Base-by-base conservation (phyloP, 35 echinoderm and acorn worm species). In the Apostichopus californicus region DNA sequence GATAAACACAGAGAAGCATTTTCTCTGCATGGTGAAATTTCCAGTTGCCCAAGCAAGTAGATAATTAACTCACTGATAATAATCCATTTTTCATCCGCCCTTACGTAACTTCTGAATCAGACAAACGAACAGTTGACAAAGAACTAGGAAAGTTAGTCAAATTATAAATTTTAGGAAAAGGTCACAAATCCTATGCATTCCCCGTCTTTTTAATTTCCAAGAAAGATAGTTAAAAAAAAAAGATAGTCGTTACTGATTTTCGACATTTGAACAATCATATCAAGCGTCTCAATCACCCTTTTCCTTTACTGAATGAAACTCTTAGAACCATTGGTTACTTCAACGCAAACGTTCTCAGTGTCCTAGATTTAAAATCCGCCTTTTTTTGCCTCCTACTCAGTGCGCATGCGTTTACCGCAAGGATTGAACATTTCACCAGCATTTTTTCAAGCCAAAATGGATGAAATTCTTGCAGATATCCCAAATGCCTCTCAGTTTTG, bases 211-310 rank as follows among this genome's bases (percentile, higher is more conserved):
- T 89, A 11, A 23, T 93, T 75, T 13, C 84, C 10, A 93, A 93
- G 55, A 93, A 93, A 71, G 73, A 64, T 54, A 89, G 34, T 8
- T n/a, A n/a, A n/a, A 26, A 12, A 8, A 72, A 93, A 21, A 93
- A 93, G 60, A 56, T 85, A 57, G 92, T 93, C 14, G 83, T 93
- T 66, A 89, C 73, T 10, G 92, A 93, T 63, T 93, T 89, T 79
- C 92, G 92, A 6, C 56, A 90, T 46, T 20, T 93, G 8, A 93
- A 93, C 64, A 68, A 56, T n/a, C 17, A 60, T 9, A 93, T 93
- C 72, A 93, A 75, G 87, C 6, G 92, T 23, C 61, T 77, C 65
- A 93, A 87, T 71, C 92, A 93, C 66, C 92, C 92, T n/a, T 93
- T 93, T 57, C 92, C 86, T 56, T 73, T 89, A 89, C 68, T 93